Base-by-base conservation (phyloP, 2,888 invertebrate species). In the Hylaea fasciaria region DNA sequence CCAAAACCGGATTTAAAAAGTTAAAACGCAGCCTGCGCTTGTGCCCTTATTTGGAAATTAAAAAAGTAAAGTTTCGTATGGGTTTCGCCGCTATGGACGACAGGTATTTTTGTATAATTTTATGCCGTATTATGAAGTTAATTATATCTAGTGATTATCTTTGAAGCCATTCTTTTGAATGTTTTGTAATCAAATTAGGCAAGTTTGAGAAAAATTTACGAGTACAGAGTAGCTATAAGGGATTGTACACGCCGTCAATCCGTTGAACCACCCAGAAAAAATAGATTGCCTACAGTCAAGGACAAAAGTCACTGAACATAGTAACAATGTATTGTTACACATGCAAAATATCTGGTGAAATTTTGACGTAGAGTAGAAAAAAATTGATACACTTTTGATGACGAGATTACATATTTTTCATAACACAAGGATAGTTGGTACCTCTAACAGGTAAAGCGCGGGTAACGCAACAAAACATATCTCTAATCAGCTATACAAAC, bases 1-100 rank as follows among this genome's bases (percentile, higher is more conserved):
- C 59, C 44, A 62, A 76, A 83, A 85, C 87, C 77, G 73, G 85
- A 37, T 83, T 73, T 68, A 70, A 76, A 76, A 80, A 82, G 71
- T 62, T 70, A 72, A 41, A 12, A 56, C 70, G 70, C 70, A 48
- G 64, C 65, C 70, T 70, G 72, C 69, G 58, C 69, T 64, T 66
- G 76, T 74, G 70, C 73, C 70, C 47, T 62, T 65, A 53, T 73
- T 73, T 65, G 56, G 39, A 65, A 65, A 54, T 61, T 55, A 64
- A 72, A n/a, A 70, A 77, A 68, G 55, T 45, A 40, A 43, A 41
- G 44, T 56, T 56, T 61, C 28, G 43, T 17, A 56, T 39, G 37
- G 48, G 28, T 64, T 73, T 72, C 60, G 65, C 53, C 77, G 76
- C 70, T 67, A 88, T 89, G 88, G 88, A 86, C 17, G 62, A 65